Conservation (phyloP, 2,888 invertebrate species). For the Operophtera brumata region DNA sequence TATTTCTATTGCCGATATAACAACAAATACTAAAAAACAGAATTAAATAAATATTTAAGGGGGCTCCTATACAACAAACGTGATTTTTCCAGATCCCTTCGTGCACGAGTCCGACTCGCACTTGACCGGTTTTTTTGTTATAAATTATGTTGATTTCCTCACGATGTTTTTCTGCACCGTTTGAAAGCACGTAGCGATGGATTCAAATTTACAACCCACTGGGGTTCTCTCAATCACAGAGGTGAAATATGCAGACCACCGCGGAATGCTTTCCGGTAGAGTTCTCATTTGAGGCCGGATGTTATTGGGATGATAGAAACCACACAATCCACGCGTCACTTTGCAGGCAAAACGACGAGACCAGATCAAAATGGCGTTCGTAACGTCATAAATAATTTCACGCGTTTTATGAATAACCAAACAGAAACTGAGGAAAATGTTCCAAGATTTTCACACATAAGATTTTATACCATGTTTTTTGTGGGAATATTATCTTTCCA, state of each 20-base stretch:
- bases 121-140: no score
- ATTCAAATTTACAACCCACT: no score
- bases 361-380: neutral
- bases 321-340: slow-evolving; percentile 4
- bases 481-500: neutral
- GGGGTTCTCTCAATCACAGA: slow-evolving; percentile 17
- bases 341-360: neutral
- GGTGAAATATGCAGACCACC: slow-evolving; percentile 14
- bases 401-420: neutral
- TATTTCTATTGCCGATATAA: no score
- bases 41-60: no score
- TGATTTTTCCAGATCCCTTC: no score
- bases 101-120: no score
- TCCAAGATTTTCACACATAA: neutral
- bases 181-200: no score
- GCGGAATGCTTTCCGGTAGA: slow-evolving; percentile 15
- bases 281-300: slow-evolving; percentile 17
- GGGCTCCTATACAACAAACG: no score
- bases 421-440: neutral
- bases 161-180: no score
- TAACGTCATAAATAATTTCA: neutral
- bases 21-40: no score
- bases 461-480: neutral
- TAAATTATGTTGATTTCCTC: no score
- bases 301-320: slow-evolving; percentile 10